Conservation (phyloP, 2,113 vertebrate genomes). For the Sturnus vulgaris region DNA sequence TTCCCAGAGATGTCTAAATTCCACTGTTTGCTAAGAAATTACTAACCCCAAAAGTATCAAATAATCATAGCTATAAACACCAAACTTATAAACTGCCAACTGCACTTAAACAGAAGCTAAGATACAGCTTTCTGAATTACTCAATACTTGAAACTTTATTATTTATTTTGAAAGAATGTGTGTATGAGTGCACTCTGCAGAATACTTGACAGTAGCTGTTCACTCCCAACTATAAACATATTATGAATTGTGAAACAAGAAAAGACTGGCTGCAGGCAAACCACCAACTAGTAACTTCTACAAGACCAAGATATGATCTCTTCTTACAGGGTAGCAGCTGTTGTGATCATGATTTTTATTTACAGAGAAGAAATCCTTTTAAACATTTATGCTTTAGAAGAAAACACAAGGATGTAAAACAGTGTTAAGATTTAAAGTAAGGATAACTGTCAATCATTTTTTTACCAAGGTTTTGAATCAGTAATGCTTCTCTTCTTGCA, state of each 20-base stretch:
- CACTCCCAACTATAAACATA: not conserved
- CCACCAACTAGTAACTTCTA: conserved; percentile 4
- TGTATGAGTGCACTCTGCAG: not conserved
- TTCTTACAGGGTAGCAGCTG: conserved; percentile 11
- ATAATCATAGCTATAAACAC: not conserved
- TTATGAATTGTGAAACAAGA: not conserved
- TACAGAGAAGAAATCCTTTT: conserved; percentile 2
- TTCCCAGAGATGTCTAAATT: not conserved
- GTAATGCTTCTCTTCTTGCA: not conserved
- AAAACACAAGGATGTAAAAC: not conserved
- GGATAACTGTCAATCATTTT: not conserved
- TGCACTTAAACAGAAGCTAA: not conserved
- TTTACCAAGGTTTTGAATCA: not conserved
- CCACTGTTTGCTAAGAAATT: not conserved
- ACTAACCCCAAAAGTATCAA: not conserved
- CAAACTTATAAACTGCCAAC: not conserved
- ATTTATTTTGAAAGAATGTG: not conserved
- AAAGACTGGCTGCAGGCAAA: conserved; percentile 30
- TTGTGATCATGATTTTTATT: not conserved
- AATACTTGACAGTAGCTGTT: not conserved
- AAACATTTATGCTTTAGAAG: not conserved
- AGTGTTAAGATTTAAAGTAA: not conserved
- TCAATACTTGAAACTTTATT: not conserved
- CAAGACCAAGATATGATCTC: not conserved
- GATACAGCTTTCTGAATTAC: not conserved